These are phyloP conservation scores for Tenebrosternarchus preto DNA, from an alignment of 2,113 vertebrate genomes.

Conservation along the genomic window DNA sequence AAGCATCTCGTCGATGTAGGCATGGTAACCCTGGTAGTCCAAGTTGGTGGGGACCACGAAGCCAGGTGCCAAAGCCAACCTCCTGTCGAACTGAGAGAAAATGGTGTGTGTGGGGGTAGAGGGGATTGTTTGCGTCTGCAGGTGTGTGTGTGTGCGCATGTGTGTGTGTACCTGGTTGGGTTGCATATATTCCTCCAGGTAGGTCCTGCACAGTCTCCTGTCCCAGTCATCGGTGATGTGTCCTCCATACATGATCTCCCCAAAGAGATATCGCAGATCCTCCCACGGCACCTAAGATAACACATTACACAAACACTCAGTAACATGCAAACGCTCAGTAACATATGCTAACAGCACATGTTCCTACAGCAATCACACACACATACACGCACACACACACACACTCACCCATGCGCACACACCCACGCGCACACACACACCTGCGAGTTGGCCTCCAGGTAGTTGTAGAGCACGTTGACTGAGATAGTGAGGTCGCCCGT, in stretches of 20 bases:
- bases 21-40: slow-evolving; percentile 77
- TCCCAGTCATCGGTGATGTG: slow-evolving; percentile 85
- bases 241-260: slow-evolving; percentile 84
- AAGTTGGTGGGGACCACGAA: slow-evolving; percentile 77
- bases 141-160: neutral
- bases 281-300: slow-evolving; percentile 77
- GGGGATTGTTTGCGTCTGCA: neutral
- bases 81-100: slow-evolving; percentile 73
- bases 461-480: slow-evolving; percentile 80
- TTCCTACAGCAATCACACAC: no score
- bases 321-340: neutral
- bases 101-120: neutral
- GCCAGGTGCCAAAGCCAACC: slow-evolving; percentile 69
- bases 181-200: slow-evolving; percentile 84
- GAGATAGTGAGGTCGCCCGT: slow-evolving; percentile 82
- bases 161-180: slow-evolving; percentile 73
- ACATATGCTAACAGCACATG: no score
- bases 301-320: neutral
- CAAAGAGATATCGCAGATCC: slow-evolving; percentile 82
- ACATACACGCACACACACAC: slow-evolving; percentile 54
- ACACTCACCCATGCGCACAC: slow-evolving; percentile 10
- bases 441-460: slow-evolving; percentile 82
- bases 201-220: slow-evolving; percentile 78
- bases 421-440: slow-evolving; percentile 54
- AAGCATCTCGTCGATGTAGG: slow-evolving; percentile 75